A percentile compares a stretch with the other conserved stretches of the same genome.
Evolutionary conservation across 2,113 vertebrate species (phyloP).

Genomic region (Acanthisitta chloris): DNA sequence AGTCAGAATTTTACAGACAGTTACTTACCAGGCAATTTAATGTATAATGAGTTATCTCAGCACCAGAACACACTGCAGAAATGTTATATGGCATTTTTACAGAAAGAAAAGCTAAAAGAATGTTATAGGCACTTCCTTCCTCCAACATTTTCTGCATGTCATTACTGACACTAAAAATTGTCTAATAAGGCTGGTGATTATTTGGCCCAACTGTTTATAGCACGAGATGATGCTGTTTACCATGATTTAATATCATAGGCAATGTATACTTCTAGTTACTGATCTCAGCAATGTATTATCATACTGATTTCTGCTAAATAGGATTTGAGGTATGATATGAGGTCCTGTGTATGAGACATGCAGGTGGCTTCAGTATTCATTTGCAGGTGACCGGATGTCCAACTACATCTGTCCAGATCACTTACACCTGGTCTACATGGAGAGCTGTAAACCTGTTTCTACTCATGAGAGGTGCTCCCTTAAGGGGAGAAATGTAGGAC

Average conservation of each 20-base stretch:
- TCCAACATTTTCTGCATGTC: not conserved
- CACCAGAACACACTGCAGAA: not conserved
- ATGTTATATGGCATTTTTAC: not conserved
- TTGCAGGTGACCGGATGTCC: not conserved
- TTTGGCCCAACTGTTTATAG: not conserved
- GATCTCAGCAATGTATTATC: not conserved
- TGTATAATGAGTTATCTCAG: not conserved
- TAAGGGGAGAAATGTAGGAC: not conserved
- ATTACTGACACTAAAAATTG: not conserved
- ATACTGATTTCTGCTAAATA: not conserved
- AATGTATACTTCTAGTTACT: not conserved
- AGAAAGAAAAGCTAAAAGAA: not conserved
- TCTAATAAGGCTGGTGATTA: not conserved
- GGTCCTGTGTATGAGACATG: not conserved
- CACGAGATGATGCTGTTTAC: not conserved
- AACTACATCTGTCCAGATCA: not conserved
- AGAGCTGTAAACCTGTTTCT: not conserved
- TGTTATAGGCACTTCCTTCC: not conserved
- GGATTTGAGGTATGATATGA: not conserved
- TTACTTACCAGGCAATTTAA: not conserved
- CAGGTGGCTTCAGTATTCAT: not conserved
- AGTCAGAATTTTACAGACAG: not conserved
- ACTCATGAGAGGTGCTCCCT: not conserved
- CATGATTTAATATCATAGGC: not conserved
- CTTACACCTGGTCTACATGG: not conserved